Conservation (phyloP, 2,113 vertebrate species). For the Mormyrus lacerda region DNA sequence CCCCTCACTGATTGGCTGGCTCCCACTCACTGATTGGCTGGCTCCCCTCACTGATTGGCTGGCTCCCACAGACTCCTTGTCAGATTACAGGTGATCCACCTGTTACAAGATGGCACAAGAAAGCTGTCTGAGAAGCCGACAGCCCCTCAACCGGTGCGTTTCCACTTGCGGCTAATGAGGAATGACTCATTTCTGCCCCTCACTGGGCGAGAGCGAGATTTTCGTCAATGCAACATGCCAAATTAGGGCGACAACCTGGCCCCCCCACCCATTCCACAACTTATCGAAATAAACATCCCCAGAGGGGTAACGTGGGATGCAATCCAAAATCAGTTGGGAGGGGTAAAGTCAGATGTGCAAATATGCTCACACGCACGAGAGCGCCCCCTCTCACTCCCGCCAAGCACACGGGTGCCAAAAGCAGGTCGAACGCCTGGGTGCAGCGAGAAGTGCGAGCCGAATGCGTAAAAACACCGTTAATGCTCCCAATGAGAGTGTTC, state of each 20-base stretch:
- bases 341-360: neutral
- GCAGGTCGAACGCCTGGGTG: neutral
- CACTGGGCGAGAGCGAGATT: neutral
- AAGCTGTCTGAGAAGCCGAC: constrained; percentile 22
- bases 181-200: neutral
- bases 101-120: constrained; percentile 5
- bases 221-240: neutral
- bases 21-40: constrained; percentile 29
- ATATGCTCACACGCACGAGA: too few relatives aligned
- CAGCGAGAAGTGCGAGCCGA: neutral
- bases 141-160: neutral
- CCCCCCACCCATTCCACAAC: neutral
- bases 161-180: constrained; percentile 8
- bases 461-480: neutral
- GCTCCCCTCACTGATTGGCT: constrained; percentile 32
- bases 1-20: constrained; percentile 23
- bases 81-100: constrained; percentile 31
- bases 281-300: neutral
- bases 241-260: neutral
- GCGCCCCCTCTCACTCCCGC: neutral
- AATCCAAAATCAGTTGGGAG: neutral
- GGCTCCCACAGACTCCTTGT: constrained; percentile 26
- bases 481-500: neutral
- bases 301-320: neutral
- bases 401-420: neutral